Evolutionary conservation across 2,113 vertebrate species (phyloP).

Genomic region (Indicator indicator): DNA sequence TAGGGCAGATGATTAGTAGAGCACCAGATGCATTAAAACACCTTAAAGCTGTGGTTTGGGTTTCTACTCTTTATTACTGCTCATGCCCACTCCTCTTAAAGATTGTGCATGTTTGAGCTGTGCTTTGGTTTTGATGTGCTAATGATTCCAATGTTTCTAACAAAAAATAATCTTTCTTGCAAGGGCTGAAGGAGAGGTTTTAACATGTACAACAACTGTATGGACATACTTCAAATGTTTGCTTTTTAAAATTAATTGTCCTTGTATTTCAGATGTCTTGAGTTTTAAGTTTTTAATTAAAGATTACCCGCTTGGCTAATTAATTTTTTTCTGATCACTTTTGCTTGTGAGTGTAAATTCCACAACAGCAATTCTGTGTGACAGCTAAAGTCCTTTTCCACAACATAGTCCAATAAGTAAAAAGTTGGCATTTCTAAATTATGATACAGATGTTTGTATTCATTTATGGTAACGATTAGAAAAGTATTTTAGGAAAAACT

Average conservation of each 20-base stretch:
- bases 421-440: conserved; percentile 33
- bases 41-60: conserved; percentile 29
- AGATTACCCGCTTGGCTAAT: conserved; percentile 53
- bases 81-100: conserved; percentile 27
- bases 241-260: conserved; percentile 21
- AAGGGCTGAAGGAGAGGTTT: conserved; percentile 49
- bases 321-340: conserved; percentile 64
- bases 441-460: conserved; percentile 28
- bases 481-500: neutral
- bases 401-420: conserved; percentile 42
- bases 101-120: conserved; percentile 62
- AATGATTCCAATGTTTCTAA: conserved; percentile 52
- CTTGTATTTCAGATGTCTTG: conserved; percentile 38
- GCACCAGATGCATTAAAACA: conserved; percentile 27
- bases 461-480: conserved; percentile 24
- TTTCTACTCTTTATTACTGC: conserved; percentile 49
- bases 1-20: neutral
- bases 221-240: neutral
- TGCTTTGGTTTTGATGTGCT: conserved; percentile 50
- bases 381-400: conserved; percentile 36
- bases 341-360: conserved; percentile 55
- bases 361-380: conserved; percentile 37
- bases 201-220: conserved; percentile 25
- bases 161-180: conserved; percentile 43
- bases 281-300: conserved; percentile 41